phyloP scores from a whole-genome alignment of 2,888 invertebrate species.

The Tricholauxania praeusta region DNA sequence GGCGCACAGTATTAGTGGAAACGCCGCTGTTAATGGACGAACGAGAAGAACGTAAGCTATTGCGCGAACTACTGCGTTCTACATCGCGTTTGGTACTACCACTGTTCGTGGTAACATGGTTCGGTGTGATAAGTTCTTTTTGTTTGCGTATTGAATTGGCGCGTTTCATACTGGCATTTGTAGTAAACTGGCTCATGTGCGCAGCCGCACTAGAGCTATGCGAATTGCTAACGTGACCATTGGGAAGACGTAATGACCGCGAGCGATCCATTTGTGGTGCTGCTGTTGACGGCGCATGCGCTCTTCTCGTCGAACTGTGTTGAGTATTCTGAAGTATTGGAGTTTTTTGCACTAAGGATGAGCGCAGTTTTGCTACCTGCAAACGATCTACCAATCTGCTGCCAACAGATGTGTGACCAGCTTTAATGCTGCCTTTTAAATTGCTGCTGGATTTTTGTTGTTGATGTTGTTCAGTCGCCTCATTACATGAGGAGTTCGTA shows the following conservation, averaged over 20 bases:
- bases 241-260: conserved; percentile 72
- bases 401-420: conserved; percentile 10
- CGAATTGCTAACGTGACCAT: conserved; percentile 73
- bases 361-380: conserved; percentile 53
- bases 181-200: conserved; percentile 47
- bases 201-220: conserved; percentile 47
- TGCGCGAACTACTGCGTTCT: conserved; percentile 82
- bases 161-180: conserved; percentile 49
- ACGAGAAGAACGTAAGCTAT: conserved; percentile 84
- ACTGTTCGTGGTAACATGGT: conserved; percentile 29
- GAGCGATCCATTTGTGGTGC: conserved; percentile 72
- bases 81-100: conserved; percentile 70
- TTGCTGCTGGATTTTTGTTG: conserved; percentile 46
- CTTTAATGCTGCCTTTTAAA: conserved; percentile 53
- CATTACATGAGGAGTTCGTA: conserved; percentile 80
- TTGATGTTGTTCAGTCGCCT: conserved; percentile 69
- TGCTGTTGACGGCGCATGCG: conserved; percentile 33
- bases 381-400: conserved; percentile 55
- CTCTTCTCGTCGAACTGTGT: conserved; percentile 40
- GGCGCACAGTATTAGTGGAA: conserved; percentile 82
- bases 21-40: conserved; percentile 87
- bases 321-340: conserved; percentile 29
- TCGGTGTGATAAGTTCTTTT: conserved; percentile 3
- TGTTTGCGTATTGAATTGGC: conserved; percentile 45
- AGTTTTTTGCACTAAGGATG: conserved; percentile 38